Conservation (phyloP, 1,140 invertebrate species). For the Pogonus chalceus region DNA sequence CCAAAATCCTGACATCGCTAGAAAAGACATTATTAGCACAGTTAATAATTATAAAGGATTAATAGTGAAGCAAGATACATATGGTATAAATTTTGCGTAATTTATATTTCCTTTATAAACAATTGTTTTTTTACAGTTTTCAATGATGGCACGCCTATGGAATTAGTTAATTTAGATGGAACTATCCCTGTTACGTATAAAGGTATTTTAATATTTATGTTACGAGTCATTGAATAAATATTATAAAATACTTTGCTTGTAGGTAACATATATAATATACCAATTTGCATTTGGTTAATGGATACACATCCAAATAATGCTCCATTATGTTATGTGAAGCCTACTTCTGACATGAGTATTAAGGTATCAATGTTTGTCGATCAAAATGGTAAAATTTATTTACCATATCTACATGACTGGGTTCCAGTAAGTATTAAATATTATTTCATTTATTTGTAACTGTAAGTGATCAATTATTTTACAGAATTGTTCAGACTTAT, state of each 20-base stretch:
- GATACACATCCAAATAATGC: conserved; percentile 95
- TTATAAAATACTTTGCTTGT: conserved; percentile 20
- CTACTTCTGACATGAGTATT: conserved; percentile 91
- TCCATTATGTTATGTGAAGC: conserved; percentile 96
- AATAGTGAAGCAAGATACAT: conserved; percentile 48
- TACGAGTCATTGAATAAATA: background rate
- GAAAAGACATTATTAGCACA: conserved; percentile 60
- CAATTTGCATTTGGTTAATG: conserved; percentile 91
- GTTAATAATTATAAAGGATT: conserved; percentile 65
- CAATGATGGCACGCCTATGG: conserved; percentile 76
- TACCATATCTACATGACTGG: conserved; percentile 97
- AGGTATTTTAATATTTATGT: conserved; percentile 42
- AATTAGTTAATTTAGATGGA: conserved; percentile 76
- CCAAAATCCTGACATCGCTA: conserved; percentile 63
- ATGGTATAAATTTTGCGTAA: conserved; percentile 42
- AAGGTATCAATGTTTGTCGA: conserved; percentile 92
- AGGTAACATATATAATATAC: conserved; percentile 90
- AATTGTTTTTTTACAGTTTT: conserved; percentile 55
- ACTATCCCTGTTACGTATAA: conserved; percentile 89
- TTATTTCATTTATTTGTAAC: no score
- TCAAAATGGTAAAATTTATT: conserved; percentile 89
- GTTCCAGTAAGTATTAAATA: conserved; percentile 51
- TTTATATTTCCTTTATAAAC: conserved; percentile 12
- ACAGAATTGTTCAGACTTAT: conserved; percentile 70
- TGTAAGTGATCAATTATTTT: no score